phyloP scores from a whole-genome alignment of 2,113 vertebrate species.

The Heterotilapia buettikoferi region DNA sequence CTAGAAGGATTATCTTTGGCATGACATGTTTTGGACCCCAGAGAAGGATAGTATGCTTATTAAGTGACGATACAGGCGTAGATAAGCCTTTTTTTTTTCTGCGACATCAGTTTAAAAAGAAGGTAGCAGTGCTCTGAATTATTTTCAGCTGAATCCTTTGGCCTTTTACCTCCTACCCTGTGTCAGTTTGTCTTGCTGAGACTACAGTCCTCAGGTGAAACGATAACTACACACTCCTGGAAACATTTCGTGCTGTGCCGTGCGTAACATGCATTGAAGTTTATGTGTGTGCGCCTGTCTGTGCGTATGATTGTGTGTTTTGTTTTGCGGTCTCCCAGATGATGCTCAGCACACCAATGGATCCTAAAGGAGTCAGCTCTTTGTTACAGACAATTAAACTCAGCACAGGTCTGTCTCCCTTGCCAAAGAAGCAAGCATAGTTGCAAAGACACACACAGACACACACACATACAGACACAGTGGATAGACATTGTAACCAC shows the following conservation, averaged over 20 bases:
- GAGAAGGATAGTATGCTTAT: background rate
- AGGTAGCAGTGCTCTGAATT: background rate
- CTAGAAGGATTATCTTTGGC: background rate
- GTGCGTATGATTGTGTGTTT: background rate
- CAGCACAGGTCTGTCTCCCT: slow-evolving; percentile 26
- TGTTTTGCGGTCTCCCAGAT: slow-evolving; percentile 10
- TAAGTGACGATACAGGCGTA: background rate
- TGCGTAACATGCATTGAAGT: background rate
- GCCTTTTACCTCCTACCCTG: background rate
- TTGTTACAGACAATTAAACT: slow-evolving; percentile 67
- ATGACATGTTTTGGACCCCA: background rate
- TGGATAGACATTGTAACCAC: slow-evolving; percentile 45
- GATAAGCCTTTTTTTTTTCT: background rate
- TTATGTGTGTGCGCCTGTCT: background rate
- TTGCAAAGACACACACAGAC: background rate
- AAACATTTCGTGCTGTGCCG: background rate
- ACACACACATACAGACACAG: background rate
- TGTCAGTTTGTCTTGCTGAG: background rate
- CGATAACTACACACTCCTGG: background rate
- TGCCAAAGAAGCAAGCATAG: slow-evolving; percentile 23
- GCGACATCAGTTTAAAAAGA: background rate
- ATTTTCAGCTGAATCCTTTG: background rate
- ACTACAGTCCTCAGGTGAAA: background rate
- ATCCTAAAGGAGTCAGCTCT: slow-evolving; percentile 58
- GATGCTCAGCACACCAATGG: slow-evolving; percentile 24